A percentile compares a stretch with the other conserved stretches of the same genome.
Evolutionary conservation across 2,888 invertebrate species (phyloP).

Genomic region (Ferdinandea cuprea): DNA sequence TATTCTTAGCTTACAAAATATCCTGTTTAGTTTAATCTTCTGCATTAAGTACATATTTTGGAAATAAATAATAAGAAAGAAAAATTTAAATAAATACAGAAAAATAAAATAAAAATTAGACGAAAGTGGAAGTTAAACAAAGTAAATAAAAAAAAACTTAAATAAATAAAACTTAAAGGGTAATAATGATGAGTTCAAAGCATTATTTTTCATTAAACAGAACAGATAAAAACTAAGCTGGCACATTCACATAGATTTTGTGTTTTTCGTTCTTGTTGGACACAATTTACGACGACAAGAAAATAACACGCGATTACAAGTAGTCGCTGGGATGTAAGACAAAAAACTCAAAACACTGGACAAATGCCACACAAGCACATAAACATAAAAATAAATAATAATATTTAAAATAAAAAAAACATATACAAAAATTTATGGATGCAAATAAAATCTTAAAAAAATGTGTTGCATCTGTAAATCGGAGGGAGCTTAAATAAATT

Average conservation of each 20-base stretch:
- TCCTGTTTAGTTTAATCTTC: conserved; percentile 60
- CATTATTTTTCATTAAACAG: conserved; percentile 38
- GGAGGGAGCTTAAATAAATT: conserved; percentile 48
- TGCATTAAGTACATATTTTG: conserved; percentile 40
- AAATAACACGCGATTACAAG: neutral
- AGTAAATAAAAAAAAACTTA: conserved; percentile 37
- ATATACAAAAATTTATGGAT: conserved; percentile 67
- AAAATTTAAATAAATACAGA: neutral
- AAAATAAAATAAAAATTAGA: conserved; percentile 11
- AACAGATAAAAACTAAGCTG: conserved; percentile 51
- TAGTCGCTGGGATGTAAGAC: conserved; percentile 38
- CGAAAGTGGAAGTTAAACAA: conserved; percentile 46
- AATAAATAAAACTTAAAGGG: conserved; percentile 47
- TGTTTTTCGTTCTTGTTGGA: conserved; percentile 17
- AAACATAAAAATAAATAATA: conserved; percentile 46
- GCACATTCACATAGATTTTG: conserved; percentile 53
- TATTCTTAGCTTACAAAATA: conserved; percentile 58
- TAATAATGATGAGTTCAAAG: conserved; percentile 71
- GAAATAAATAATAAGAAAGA: conserved; percentile 37
- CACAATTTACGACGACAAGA: conserved; percentile 49
- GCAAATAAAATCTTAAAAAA: conserved; percentile 74
- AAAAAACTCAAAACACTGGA: conserved; percentile 51
- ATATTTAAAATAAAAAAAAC: conserved; percentile 32
- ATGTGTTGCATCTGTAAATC: conserved; percentile 60
- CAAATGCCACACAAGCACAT: conserved; percentile 69